Evolutionary conservation across 2,888 invertebrate genomes (phyloP).

Genomic region (Epinotia demarniana): DNA sequence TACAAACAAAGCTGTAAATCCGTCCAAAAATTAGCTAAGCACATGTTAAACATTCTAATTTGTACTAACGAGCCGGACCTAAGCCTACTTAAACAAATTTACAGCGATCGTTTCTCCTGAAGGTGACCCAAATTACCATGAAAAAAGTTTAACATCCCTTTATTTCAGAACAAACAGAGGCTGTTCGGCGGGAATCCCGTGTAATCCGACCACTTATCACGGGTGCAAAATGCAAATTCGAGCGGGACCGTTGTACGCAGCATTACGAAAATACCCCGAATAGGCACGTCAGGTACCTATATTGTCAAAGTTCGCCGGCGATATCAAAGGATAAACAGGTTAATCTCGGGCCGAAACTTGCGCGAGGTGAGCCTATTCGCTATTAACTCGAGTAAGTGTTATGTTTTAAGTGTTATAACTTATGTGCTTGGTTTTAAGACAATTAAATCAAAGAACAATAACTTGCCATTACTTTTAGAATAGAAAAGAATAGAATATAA

Average conservation of each 20-base stretch:
- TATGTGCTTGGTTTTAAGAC: neutral
- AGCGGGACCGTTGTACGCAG: slow-evolving; percentile 72
- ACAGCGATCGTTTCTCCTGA: slow-evolving; percentile 78
- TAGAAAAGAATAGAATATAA: no score
- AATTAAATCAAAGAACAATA: slow-evolving; percentile 3
- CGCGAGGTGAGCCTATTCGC: slow-evolving; percentile 37
- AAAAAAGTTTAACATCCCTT: slow-evolving; percentile 84
- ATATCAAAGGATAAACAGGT: slow-evolving; percentile 71
- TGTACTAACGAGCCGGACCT: slow-evolving; percentile 71
- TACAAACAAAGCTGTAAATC: slow-evolving; percentile 42
- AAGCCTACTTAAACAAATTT: slow-evolving; percentile 83
- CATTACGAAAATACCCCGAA: slow-evolving; percentile 74
- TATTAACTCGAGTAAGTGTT: slow-evolving; percentile 34
- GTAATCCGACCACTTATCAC: slow-evolving; percentile 84
- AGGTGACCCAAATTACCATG: slow-evolving; percentile 84
- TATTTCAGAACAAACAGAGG: slow-evolving; percentile 83
- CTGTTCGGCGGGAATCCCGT: slow-evolving; percentile 80
- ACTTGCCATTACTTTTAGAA: neutral
- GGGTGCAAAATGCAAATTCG: slow-evolving; percentile 85
- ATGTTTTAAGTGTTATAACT: slow-evolving; percentile 25
- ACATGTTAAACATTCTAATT: slow-evolving; percentile 65
- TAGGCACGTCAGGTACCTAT: slow-evolving; percentile 68
- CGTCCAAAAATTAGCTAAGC: slow-evolving; percentile 53
- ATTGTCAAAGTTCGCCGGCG: slow-evolving; percentile 78
- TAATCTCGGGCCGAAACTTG: slow-evolving; percentile 60